phyloP scores from a whole-genome alignment of 2,797 vertebrate genomes.

The Bovichtus diacanthus region DNA sequence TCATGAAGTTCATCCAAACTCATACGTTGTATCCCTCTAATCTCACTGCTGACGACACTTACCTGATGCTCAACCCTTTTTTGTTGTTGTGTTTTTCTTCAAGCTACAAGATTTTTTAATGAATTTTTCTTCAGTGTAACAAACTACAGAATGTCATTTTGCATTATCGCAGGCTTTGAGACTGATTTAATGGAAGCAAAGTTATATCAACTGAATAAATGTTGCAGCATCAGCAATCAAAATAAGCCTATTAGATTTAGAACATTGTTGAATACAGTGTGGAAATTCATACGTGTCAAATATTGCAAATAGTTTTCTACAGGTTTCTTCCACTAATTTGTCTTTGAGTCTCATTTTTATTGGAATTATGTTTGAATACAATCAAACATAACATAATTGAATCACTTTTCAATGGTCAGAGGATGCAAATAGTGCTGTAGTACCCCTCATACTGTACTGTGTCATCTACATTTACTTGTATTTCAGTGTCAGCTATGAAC shows the following conservation, averaged over 20 bases:
- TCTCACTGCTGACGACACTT: background rate
- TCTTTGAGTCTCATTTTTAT: background rate
- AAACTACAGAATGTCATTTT: slow-evolving; percentile 15
- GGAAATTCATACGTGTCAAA: background rate
- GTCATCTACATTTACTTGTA: slow-evolving; percentile 1
- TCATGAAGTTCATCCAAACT: background rate
- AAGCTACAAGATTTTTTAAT: background rate
- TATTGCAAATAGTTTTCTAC: background rate
- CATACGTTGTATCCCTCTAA: background rate
- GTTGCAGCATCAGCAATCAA: background rate
- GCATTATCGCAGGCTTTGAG: slow-evolving; percentile 5
- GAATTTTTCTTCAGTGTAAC: slow-evolving; percentile 23
- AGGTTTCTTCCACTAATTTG: background rate
- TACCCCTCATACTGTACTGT: background rate
- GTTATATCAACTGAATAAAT: slow-evolving; percentile 7
- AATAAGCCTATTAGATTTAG: background rate
- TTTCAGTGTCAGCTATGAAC: slow-evolving; percentile 6
- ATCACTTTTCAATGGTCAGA: background rate
- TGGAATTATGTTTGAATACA: slow-evolving; percentile 3
- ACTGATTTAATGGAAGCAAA: slow-evolving; percentile 3
- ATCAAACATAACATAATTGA: too few species aligned
- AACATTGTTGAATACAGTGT: background rate
- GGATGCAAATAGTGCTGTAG: slow-evolving; percentile 16
- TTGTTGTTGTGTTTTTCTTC: background rate
- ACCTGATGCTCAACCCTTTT: background rate